A percentile compares a stretch with the other conserved stretches of the same genome.
Conservation (phyloP, 2,113 vertebrate genomes). For the Sinocyclocheilus grahami region DNA sequence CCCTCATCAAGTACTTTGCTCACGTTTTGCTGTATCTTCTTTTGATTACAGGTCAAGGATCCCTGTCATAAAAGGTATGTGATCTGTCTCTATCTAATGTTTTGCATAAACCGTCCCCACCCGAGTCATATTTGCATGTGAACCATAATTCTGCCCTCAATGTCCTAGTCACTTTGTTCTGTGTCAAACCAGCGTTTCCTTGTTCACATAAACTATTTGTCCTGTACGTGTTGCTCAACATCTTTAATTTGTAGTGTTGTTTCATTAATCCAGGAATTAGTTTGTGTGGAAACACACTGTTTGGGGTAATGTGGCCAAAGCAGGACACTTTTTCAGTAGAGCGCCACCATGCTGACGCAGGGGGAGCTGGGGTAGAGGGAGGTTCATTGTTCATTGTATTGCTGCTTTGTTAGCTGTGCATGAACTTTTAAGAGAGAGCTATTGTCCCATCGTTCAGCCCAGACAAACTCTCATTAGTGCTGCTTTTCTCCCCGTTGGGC, state of each 20-base stretch:
- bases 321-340: slow-evolving; percentile 5
- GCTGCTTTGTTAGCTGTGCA: slow-evolving; percentile 69
- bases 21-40: slow-evolving; percentile 43
- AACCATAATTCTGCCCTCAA: neutral
- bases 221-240: slow-evolving; percentile 1
- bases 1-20: slow-evolving; percentile 12
- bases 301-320: slow-evolving; percentile 11
- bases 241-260: slow-evolving; percentile 22
- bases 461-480: slow-evolving; percentile 77
- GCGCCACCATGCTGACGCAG: neutral
- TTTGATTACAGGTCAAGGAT: slow-evolving; percentile 69
- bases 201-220: neutral
- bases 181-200: slow-evolving; percentile 13
- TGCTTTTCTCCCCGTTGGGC: slow-evolving; percentile 57
- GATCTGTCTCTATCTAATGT: slow-evolving; percentile 24
- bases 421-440: slow-evolving; percentile 65
- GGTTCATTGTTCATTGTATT: slow-evolving; percentile 71
- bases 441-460: slow-evolving; percentile 70
- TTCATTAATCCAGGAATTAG: slow-evolving; percentile 36
- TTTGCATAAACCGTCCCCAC: slow-evolving; percentile 58
- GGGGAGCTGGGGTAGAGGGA: slow-evolving; percentile 56
- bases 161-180: slow-evolving; percentile 2
- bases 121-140: slow-evolving; percentile 58
- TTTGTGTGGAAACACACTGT: slow-evolving; percentile 10
- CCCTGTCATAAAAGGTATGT: slow-evolving; percentile 67